phyloP scores from a whole-genome alignment of 2,888 invertebrate genomes.

The Chloroclystis v-ata region DNA sequence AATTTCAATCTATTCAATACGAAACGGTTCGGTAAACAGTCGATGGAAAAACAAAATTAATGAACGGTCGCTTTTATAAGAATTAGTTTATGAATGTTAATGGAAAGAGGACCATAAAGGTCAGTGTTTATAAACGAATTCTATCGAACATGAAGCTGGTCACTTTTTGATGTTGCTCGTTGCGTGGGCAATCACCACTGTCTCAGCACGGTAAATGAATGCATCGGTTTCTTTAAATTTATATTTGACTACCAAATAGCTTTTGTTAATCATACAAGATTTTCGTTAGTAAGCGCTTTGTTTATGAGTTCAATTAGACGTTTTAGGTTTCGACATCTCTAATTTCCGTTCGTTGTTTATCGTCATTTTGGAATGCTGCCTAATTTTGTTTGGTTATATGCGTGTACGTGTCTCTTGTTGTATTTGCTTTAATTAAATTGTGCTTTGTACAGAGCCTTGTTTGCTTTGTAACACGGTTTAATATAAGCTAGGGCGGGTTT shows the following conservation, averaged over 20 bases:
- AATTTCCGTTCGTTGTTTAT: conserved; percentile 36
- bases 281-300: conserved; percentile 37
- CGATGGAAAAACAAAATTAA: conserved; percentile 48
- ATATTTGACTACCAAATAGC: conserved; percentile 41
- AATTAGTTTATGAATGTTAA: conserved; percentile 52
- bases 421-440: conserved; percentile 59
- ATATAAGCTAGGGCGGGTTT: conserved; percentile 55
- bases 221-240: conserved; percentile 37
- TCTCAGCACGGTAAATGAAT: conserved; percentile 40
- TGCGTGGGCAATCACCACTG: conserved; percentile 38
- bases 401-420: conserved; percentile 36
- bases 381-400: conserved; percentile 39
- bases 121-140: conserved; percentile 48
- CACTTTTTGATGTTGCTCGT: conserved; percentile 41
- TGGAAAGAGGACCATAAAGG: conserved; percentile 45
- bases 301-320: conserved; percentile 44
- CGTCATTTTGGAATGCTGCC: conserved; percentile 37
- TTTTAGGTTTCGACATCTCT: conserved; percentile 39
- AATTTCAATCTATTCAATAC: conserved; percentile 46
- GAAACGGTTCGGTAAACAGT: conserved; percentile 40
- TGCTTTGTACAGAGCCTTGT: conserved; percentile 47
- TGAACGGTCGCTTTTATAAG: conserved; percentile 40
- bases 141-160: conserved; percentile 38
- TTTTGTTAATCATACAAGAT: conserved; percentile 42
- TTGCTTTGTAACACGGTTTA: conserved; percentile 50